phyloP scores from a whole-genome alignment of 2,888 invertebrate species.

The Dryocosmus kuriphilus region DNA sequence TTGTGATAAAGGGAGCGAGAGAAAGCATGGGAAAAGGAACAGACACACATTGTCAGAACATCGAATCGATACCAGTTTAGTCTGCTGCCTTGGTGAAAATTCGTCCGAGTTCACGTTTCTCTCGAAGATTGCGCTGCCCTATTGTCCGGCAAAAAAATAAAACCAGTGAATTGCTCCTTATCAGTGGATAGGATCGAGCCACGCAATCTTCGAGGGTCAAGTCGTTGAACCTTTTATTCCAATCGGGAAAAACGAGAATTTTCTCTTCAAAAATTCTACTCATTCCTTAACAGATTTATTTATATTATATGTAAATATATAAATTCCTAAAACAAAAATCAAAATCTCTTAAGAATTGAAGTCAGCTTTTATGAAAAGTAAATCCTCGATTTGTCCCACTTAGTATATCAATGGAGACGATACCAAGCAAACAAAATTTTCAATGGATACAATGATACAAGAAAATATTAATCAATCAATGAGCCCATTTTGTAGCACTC shows the following conservation, averaged over 20 bases:
- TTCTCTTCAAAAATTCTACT: background rate
- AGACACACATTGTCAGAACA: constrained; percentile 54
- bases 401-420: constrained; percentile 27
- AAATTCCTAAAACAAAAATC: background rate
- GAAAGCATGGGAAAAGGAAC: constrained; percentile 47
- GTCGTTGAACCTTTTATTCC: constrained; percentile 6
- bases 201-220: constrained; percentile 29
- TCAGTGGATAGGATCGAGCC: constrained; percentile 17
- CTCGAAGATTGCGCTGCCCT: constrained; percentile 40
- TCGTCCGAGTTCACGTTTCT: constrained; percentile 41
- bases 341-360: background rate
- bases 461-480: constrained; percentile 25
- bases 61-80: constrained; percentile 70
- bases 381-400: constrained; percentile 14
- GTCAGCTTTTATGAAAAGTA: background rate
- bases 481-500: constrained; percentile 12
- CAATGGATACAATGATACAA: constrained; percentile 17
- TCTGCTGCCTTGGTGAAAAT: constrained; percentile 69
- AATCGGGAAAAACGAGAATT: constrained; percentile 8
- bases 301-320: background rate
- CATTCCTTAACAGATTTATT: background rate
- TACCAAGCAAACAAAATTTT: constrained; percentile 22
- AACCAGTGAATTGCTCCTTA: background rate
- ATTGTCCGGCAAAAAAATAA: constrained; percentile 9
- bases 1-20: constrained; percentile 24